A percentile compares a stretch with the other conserved stretches of the same genome.
phyloP scores from a whole-genome alignment of 2,797 vertebrate species.

The Fistularia commersonii region DNA sequence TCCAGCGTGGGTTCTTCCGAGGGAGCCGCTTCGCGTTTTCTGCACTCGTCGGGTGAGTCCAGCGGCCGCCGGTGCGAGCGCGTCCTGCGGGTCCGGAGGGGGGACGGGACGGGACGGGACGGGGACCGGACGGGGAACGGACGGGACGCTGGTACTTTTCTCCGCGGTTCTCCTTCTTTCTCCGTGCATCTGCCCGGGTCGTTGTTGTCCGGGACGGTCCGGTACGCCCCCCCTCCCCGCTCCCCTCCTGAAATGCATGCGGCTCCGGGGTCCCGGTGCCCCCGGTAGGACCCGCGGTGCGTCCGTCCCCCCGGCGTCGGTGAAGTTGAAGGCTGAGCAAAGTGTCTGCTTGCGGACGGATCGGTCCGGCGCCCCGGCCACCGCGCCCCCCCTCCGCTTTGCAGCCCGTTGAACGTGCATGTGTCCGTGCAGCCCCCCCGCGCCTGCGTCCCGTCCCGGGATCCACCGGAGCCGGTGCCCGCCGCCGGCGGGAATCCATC shows the following conservation, averaged over 20 bases:
- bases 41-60: constrained; percentile 95
- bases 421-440: background rate
- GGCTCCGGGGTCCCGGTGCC: background rate
- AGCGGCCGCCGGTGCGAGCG: constrained; percentile 60
- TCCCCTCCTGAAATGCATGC: constrained; percentile 1
- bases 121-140: too few relatives aligned
- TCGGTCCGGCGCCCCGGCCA: too few relatives aligned
- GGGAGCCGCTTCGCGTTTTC: constrained; percentile 88
- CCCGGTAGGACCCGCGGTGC: too few relatives aligned
- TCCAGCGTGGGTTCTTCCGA: constrained; percentile 99
- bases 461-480: constrained; percentile 28
- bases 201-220: too few relatives aligned
- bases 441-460: constrained; percentile 57
- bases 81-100: constrained; percentile 56
- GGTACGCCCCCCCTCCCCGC: too few relatives aligned
- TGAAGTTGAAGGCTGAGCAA: constrained; percentile 69
- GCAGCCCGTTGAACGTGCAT: background rate
- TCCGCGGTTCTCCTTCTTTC: constrained; percentile 26
- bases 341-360: too few relatives aligned
- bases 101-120: constrained; percentile 47
- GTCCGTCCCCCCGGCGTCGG: constrained; percentile 51
- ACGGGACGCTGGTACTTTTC: constrained; percentile 54
- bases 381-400: too few relatives aligned
- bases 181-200: too few relatives aligned
- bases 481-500: background rate